Conservation (phyloP, 1,140 invertebrate genomes). For the Hesperophylax magnus region DNA sequence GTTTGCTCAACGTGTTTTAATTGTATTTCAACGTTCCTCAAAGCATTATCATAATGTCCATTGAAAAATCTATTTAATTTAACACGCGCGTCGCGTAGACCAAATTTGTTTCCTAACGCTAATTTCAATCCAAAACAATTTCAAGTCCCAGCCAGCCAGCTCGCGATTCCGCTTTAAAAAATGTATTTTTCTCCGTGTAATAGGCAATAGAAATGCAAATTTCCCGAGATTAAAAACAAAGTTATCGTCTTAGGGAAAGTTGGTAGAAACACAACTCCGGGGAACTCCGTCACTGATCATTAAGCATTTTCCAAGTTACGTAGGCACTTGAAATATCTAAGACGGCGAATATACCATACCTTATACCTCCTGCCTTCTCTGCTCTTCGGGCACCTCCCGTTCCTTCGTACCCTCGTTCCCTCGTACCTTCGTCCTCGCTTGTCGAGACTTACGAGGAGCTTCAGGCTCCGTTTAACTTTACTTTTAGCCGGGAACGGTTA, state of each 20-base stretch:
- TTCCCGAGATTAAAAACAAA: constrained; percentile 52
- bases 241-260: constrained; percentile 43
- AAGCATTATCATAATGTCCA: not conserved
- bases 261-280: constrained; percentile 21
- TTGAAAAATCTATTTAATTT: constrained; percentile 25
- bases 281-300: constrained; percentile 50
- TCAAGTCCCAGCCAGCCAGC: constrained; percentile 16
- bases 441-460: constrained; percentile 10
- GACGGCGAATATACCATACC: not conserved
- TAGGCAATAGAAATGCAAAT: constrained; percentile 53
- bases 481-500: constrained; percentile 14
- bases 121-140: constrained; percentile 49
- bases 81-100: constrained; percentile 21
- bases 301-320: constrained; percentile 50
- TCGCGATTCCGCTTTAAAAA: constrained; percentile 20
- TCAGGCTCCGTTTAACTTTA: constrained; percentile 29
- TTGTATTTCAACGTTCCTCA: no score
- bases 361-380: not conserved
- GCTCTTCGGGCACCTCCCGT: no score
- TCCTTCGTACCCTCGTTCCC: not conserved
- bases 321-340: constrained; percentile 27
- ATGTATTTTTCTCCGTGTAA: constrained; percentile 42
- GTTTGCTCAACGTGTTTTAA: no score
- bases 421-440: not conserved
- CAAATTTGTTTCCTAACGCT: constrained; percentile 26